Base-by-base conservation (phyloP, 1,140 invertebrate species). In the Alviniconcha marisindica region DNA sequence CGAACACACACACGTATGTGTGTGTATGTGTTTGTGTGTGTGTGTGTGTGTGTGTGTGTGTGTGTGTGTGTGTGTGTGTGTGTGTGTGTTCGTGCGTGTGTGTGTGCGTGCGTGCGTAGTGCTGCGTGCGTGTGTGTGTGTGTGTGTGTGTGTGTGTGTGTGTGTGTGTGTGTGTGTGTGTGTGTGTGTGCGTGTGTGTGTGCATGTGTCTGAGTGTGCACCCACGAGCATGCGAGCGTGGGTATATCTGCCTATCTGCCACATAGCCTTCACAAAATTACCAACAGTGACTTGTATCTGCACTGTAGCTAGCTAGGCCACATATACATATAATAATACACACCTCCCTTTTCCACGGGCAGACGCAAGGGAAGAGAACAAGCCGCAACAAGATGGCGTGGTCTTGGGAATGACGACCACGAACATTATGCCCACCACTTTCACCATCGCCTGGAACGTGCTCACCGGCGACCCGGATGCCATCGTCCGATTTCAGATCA, bases 11-110 rank as follows among this genome's bases (percentile, higher is more conserved):
- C n/a, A n/a, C n/a, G n/a, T n/a, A n/a, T n/a, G n/a, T n/a, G n/a
- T n/a, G n/a, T n/a, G n/a, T n/a, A n/a, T n/a, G n/a, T n/a, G n/a
- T n/a, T n/a, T n/a, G 33, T 66, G 63, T 33, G 28, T 66, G 63
- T 31, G 28, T 36, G 28, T 66, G 63, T 36, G 63, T 66, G 63
- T 36, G 63, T 66, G 63, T 36, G 63, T 66, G 31, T 5, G 63
- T 66, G 63, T 36, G 63, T 66, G 63, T 36, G 63, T 66, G 63
- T 36, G 63, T 66, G 63, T 36, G 63, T 66, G 63, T 36, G 63
- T 66, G 63, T 36, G 63, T 66, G 63, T 66, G 63, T 66, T 1
- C 28, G 31, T 28, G n/a, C n/a, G 63, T 4, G 63, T 10, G n/a
- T 10, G 28, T 10, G 63, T 28, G n/a, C n/a, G 28, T 28, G 4